Evolutionary conservation across 2,113 vertebrate species (phyloP).

Genomic region (Pampusana beccarii): DNA sequence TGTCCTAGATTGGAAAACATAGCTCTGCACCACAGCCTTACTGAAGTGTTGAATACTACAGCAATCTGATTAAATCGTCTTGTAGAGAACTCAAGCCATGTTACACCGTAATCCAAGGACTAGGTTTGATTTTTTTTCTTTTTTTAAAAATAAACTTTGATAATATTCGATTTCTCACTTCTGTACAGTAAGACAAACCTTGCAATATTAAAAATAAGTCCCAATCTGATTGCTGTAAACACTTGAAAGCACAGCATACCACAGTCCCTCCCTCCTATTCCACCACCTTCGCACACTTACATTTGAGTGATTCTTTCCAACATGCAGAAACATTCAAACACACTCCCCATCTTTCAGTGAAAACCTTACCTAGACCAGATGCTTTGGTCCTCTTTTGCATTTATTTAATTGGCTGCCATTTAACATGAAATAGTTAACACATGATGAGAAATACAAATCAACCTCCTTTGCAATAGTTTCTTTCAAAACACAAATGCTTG

Average conservation of each 20-base stretch:
- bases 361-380: background rate
- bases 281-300: background rate
- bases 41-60: background rate
- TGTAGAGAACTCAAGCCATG: background rate
- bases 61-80: background rate
- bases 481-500: background rate
- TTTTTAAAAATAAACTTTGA: background rate
- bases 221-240: background rate
- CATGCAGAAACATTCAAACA: background rate
- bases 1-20: background rate
- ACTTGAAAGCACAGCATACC: background rate
- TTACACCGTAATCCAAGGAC: background rate
- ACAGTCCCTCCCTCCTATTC: background rate
- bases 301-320: background rate
- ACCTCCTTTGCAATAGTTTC: background rate
- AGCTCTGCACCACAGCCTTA: background rate
- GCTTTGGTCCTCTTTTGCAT: background rate
- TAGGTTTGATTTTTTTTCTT: background rate
- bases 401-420: background rate
- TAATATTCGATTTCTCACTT: background rate
- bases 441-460: background rate
- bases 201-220: background rate
- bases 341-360: background rate
- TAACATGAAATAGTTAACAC: background rate
- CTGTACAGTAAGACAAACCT: background rate